Percentiles rank a stretch among this genome's conserved stretches.
These are phyloP conservation scores for Halcyon chelicuti DNA, from an alignment of 2,797 vertebrate genomes.

Conservation along the genomic window DNA sequence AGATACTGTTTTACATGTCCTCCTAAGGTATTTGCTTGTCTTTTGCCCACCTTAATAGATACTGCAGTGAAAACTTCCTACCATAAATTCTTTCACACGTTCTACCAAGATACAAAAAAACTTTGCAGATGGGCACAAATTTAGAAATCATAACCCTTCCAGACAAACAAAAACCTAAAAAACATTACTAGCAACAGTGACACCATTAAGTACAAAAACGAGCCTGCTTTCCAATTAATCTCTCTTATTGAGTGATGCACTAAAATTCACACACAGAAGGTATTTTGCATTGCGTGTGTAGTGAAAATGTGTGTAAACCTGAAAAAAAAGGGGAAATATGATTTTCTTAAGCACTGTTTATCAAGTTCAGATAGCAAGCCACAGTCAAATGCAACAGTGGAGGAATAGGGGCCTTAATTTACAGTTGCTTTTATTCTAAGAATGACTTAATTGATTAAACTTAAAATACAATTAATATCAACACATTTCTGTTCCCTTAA, in stretches of 20 bases:
- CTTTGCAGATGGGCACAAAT: neutral
- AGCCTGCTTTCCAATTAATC: neutral
- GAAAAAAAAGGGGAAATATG: neutral
- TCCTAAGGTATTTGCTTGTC: neutral
- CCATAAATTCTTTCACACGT: neutral
- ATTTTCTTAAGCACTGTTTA: conserved; percentile 14
- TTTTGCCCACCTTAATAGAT: neutral
- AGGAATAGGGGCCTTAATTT: neutral
- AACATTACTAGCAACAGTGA: neutral
- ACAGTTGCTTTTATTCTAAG: neutral
- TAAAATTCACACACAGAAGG: neutral
- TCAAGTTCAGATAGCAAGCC: neutral
- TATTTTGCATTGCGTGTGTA: neutral
- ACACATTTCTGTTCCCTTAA: neutral
- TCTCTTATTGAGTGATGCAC: neutral
- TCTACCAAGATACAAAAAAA: neutral
- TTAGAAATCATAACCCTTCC: neutral
- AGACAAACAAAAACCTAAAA: neutral
- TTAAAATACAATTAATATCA: conserved; percentile 22
- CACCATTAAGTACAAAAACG: neutral
- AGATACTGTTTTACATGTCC: neutral
- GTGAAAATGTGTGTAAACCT: neutral
- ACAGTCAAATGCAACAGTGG: neutral
- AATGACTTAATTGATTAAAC: neutral
- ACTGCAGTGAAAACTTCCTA: neutral